Evolutionary conservation across 2,797 vertebrate species (phyloP), one percentile per base, ranked within the genome.

Genomic region (Falco cherrug): DNA sequence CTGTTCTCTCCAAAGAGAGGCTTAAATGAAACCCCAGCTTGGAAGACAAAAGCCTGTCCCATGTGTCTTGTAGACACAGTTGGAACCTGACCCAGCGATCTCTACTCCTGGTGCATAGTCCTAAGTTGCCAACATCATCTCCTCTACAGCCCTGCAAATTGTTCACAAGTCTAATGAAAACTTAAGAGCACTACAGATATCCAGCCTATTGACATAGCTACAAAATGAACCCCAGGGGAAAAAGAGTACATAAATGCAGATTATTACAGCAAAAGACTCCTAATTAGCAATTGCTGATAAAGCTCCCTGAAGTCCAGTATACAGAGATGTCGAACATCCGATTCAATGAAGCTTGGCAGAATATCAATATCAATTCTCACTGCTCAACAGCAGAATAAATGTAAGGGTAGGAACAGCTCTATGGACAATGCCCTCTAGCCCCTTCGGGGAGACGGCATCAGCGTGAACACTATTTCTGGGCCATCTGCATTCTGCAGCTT

Each of bases 121-220:
- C 43, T 57, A 39, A 81, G 48, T 57, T 53, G 83, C 80, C 29
- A n/a, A 56, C 1, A 9, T 86, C 91, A 84, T 28, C 33, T 53
- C 80, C 51, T 18, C 51, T 2, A 3, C 71, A 91, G 61, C 51
- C 47, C 31, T 59, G 53, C 77, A 76, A 59, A 39, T 90, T 92
- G 84, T 85, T 95, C 91, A 88, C 54, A 69, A 47, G 70, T 95
- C 10, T 92, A 93, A 93, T 60, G 48, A 74, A 79, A 94, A 76
- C 63, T 60, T 94, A 75, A 84, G 71, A 67, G 37, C 10, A 1
- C 37, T 70, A 28, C n/a, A 51, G 45, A 25, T 88, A 83, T 16
- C 73, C 39, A 31, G 9, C 48, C 51, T 89, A 29, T 80, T 94
- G 84, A 87, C 77, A 59, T 1, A 82, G 4, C n/a, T 28, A 77